Percentiles rank a stretch among this genome's conserved stretches.
Evolutionary conservation across 2,888 invertebrate species (phyloP).

Genomic region (Pollenia angustigena): DNA sequence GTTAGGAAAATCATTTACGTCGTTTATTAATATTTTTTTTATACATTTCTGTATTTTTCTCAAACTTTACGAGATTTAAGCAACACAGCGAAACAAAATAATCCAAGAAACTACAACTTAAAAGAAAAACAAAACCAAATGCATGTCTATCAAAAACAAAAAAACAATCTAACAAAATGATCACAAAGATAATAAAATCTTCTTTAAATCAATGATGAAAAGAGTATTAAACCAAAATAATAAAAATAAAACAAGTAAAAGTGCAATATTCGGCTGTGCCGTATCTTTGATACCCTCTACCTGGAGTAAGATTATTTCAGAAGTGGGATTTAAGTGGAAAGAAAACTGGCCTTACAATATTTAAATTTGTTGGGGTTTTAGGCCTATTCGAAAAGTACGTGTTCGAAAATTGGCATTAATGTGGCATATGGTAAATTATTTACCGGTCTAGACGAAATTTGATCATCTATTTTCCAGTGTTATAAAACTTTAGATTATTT

Average conservation of each 20-base stretch:
- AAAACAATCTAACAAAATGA: slow-evolving; percentile 36
- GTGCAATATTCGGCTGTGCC: too few relatives aligned
- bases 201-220: slow-evolving; percentile 63
- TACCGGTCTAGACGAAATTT: too few relatives aligned
- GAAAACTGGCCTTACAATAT: too few relatives aligned
- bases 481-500: too few relatives aligned
- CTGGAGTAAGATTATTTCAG: too few relatives aligned
- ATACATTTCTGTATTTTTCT: neutral
- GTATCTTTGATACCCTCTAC: too few relatives aligned
- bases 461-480: too few relatives aligned
- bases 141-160: slow-evolving; percentile 27
- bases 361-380: too few relatives aligned
- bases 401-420: too few relatives aligned
- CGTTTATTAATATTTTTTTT: slow-evolving; percentile 42
- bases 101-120: neutral
- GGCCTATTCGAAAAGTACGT: too few relatives aligned
- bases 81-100: slow-evolving; percentile 15
- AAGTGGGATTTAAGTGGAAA: too few relatives aligned
- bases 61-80: slow-evolving; percentile 33
- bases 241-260: neutral
- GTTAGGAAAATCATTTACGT: slow-evolving; percentile 55
- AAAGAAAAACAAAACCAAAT: slow-evolving; percentile 22
- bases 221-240: slow-evolving; percentile 38
- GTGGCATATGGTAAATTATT: too few relatives aligned
- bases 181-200: slow-evolving; percentile 63